Evolutionary conservation across 2,113 vertebrate species (phyloP).

Genomic region (Heterotilapia buettikoferi): DNA sequence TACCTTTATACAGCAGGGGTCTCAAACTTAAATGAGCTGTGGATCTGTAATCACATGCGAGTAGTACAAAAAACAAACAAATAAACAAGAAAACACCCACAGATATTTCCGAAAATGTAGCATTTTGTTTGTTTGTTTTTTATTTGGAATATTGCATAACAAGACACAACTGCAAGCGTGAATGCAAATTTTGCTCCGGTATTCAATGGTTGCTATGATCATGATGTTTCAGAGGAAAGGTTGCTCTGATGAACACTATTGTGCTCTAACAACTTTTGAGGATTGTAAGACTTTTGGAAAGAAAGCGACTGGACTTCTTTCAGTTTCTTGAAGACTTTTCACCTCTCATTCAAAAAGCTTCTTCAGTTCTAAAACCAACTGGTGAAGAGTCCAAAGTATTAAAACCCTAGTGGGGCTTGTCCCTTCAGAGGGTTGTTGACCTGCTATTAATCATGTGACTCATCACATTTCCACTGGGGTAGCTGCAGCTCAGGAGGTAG

Average conservation of each 20-base stretch:
- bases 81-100: neutral
- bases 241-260: too few relatives aligned
- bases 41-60: neutral
- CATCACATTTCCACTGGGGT: neutral
- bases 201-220: neutral
- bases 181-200: neutral
- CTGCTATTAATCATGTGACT: neutral
- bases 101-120: neutral
- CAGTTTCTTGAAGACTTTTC: neutral
- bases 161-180: neutral
- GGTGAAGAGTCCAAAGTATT: neutral
- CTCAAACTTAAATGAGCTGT: neutral
- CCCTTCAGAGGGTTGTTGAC: neutral
- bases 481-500: neutral
- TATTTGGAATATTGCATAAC: neutral
- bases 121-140: neutral
- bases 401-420: neutral
- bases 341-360: neutral
- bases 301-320: neutral
- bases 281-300: neutral
- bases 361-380: neutral
- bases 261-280: neutral
- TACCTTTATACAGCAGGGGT: neutral
- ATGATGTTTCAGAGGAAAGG: neutral
- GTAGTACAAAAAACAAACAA: neutral